Evolutionary conservation across 1,140 invertebrate species (phyloP).

Genomic region (Phymastichus coffea): DNA sequence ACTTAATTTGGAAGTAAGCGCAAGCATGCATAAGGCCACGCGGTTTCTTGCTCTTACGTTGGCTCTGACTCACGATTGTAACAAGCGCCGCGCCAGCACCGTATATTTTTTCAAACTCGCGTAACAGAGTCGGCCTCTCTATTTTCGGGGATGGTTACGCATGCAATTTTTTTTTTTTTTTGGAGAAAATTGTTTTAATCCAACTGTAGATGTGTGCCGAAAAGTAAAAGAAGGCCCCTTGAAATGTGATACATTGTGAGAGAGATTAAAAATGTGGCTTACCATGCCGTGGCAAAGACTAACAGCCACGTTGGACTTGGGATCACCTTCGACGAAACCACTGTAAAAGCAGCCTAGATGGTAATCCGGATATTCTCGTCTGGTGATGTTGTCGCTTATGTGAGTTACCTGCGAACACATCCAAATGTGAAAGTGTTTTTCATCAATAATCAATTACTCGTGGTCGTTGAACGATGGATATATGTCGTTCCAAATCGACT

Average conservation of each 20-base stretch:
- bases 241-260: too few relatives aligned
- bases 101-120: conserved; percentile 10
- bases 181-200: too few relatives aligned
- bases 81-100: background rate
- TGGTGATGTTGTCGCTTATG: conserved; percentile 58
- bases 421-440: too few relatives aligned
- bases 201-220: too few relatives aligned
- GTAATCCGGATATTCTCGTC: conserved; percentile 51
- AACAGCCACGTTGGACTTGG: conserved; percentile 65
- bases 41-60: background rate
- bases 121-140: too few relatives aligned
- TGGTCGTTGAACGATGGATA: too few relatives aligned
- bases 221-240: too few relatives aligned
- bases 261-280: too few relatives aligned
- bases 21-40: background rate
- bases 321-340: conserved; percentile 67
- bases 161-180: too few relatives aligned
- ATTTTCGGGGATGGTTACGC: too few relatives aligned
- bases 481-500: too few relatives aligned
- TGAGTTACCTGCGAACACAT: conserved; percentile 61
- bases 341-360: conserved; percentile 69
- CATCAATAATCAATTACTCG: too few relatives aligned
- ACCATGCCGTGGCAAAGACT: conserved; percentile 79
- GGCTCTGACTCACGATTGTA: background rate
- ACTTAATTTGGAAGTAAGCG: conserved; percentile 15